Evolutionary conservation across 23 tunicate species (phyloP), one percentile per base, ranked within the genome.

Genomic region (Trididemnum miniatum): DNA sequence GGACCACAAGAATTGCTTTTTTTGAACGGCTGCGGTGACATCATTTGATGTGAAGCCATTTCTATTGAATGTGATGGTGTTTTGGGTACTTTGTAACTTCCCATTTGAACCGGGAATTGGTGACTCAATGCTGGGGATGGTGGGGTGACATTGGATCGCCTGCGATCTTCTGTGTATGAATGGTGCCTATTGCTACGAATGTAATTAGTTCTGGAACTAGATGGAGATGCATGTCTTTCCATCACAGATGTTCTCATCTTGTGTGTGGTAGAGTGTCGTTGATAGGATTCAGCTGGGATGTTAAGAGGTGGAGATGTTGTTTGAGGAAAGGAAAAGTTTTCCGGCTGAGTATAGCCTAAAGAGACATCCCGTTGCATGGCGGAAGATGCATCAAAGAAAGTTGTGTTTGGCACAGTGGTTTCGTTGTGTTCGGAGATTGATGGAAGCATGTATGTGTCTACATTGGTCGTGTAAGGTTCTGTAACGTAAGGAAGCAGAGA

Each of bases 101-200:
- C 59, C 27, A 63, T 59, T 54, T 79, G 65, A 1, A 49, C 59
- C 9, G 24, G 12, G 29, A 4, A 5, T n/a, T 35, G 36, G 15
- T 62, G 67, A n/a, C n/a, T 22, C 5, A n/a, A 37, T 7, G 32
- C 12, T 3, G 84, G 84, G 1, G 90, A 78, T 18, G 90, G 84
- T 0, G 90, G 77, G 1, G 84, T 35, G 12, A 86, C 51, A 44
- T 35, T 78, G 1, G 90, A 71, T 34, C 51, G 35, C 1, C 77
- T 35, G 1, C 75, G 20, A 27, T 77, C 50, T 40, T 76, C 89
- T 5, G 82, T 18, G 83, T 78, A 79, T 15, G 90, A 86, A 29
- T 84, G 82, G 38, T 78, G 83, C 9, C 90, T 82, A 26, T 82
- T 66, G 1, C 28, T 26, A 3, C 67, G 67, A n/a, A 20, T 62